Conservation (phyloP, 1,140 invertebrate genomes). For the Lordiphosa collinella region DNA sequence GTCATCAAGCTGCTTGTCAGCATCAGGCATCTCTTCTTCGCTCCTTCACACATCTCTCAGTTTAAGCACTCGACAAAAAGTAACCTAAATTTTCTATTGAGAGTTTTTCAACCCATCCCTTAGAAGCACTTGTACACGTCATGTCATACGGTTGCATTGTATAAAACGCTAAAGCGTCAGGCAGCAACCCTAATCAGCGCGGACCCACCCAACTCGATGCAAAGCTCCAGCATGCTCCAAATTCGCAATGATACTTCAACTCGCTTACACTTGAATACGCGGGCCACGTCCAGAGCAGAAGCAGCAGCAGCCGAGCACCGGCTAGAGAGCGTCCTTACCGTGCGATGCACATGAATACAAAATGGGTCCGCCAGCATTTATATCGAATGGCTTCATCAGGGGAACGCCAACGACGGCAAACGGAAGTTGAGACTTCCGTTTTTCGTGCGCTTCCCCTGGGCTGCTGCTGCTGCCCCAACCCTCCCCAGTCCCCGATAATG, state of each 20-base stretch:
- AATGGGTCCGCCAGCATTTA: slow-evolving; percentile 61
- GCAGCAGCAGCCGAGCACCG: too few species aligned
- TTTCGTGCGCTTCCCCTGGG: slow-evolving; percentile 16
- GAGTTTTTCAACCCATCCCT: not conserved
- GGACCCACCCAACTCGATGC: slow-evolving; percentile 25
- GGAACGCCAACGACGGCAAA: slow-evolving; percentile 41
- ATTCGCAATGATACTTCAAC: slow-evolving; percentile 71
- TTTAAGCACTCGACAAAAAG: slow-evolving; percentile 25
- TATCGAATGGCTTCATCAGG: slow-evolving; percentile 71
- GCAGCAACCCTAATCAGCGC: slow-evolving; percentile 67
- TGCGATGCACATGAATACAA: slow-evolving; percentile 49
- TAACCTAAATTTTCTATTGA: slow-evolving; percentile 65
- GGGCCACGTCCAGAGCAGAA: slow-evolving; percentile 58
- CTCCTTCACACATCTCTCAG: not conserved
- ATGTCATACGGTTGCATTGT: slow-evolving; percentile 66
- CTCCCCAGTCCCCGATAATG: slow-evolving; percentile 48
- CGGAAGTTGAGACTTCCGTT: slow-evolving; percentile 68
- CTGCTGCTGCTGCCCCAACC: not conserved
- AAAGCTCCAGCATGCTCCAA: slow-evolving; percentile 44
- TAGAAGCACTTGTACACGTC: slow-evolving; percentile 66
- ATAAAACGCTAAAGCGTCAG: slow-evolving; percentile 6
- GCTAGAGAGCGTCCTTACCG: slow-evolving; percentile 6
- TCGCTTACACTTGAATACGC: slow-evolving; percentile 71
- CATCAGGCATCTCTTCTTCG: slow-evolving; percentile 11
- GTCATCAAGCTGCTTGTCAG: slow-evolving; percentile 11